Percentiles rank a stretch among this genome's conserved stretches.
phyloP scores from a whole-genome alignment of 2,113 vertebrate genomes.

The Cyanistes caeruleus region DNA sequence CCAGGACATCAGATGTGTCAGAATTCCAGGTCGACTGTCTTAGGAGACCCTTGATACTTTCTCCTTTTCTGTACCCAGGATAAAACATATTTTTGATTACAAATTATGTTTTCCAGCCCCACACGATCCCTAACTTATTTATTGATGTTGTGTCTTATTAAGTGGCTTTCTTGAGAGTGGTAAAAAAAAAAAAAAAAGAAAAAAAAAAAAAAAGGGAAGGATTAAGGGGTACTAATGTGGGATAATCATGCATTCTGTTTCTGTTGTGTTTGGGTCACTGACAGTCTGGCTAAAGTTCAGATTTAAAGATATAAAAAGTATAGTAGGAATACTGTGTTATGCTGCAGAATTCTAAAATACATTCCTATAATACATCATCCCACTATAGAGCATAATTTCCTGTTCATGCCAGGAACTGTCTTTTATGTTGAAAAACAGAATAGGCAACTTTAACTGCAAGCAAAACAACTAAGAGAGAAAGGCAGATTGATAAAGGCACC shows the following conservation, averaged over 20 bases:
- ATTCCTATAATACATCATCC: not conserved
- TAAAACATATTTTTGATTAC: not conserved
- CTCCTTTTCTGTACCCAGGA: not conserved
- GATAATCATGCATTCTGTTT: not conserved
- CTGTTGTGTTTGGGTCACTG: not conserved
- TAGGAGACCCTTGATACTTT: not conserved
- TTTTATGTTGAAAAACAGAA: not conserved
- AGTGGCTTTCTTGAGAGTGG: not conserved
- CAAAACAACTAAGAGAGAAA: not conserved
- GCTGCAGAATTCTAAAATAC: not conserved
- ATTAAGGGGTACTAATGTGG: not conserved
- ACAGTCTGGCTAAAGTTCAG: not conserved
- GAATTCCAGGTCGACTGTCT: not conserved
- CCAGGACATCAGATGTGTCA: not conserved
- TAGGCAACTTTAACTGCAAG: not conserved
- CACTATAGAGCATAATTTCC: not conserved
- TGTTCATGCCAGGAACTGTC: not conserved
- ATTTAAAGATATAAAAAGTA: not conserved
- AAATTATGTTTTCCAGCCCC: not conserved
- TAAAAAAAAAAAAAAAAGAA: not conserved
- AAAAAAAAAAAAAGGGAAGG: rapidly evolving
- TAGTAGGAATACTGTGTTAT: not conserved
- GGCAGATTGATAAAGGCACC: not conserved
- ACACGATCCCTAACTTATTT: not conserved
- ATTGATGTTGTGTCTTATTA: not conserved